Evolutionary conservation across 2,888 invertebrate species (phyloP).

Genomic region (Cinara cedri): DNA sequence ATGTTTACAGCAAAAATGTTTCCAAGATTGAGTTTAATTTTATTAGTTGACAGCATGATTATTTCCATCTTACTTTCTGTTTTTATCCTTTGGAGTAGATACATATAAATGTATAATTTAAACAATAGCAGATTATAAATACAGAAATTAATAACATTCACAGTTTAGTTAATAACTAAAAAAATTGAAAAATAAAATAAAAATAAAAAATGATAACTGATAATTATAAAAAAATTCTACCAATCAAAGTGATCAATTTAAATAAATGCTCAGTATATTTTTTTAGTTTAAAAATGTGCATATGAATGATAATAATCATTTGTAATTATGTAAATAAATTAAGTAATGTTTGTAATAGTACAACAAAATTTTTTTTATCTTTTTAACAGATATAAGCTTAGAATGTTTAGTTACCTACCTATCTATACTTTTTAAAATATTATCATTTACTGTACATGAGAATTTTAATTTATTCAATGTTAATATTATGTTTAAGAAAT

Average conservation of each 20-base stretch:
- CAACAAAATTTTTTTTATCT: too few species aligned
- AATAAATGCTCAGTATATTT: background rate
- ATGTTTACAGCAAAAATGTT: slow-evolving; percentile 33
- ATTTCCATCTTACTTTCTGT: slow-evolving; percentile 35
- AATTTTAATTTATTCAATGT: too few species aligned
- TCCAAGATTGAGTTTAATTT: slow-evolving; percentile 28
- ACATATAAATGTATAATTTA: slow-evolving; percentile 6
- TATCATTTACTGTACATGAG: too few species aligned
- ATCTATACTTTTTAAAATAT: too few species aligned
- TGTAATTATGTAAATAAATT: background rate
- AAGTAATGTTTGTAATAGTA: too few species aligned
- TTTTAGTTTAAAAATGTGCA: background rate
- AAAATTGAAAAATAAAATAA: too few species aligned
- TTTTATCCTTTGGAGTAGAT: slow-evolving; percentile 28
- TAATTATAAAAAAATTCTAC: background rate
- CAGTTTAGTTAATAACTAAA: background rate
- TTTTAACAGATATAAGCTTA: too few species aligned
- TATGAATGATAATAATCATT: background rate
- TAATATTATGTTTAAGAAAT: too few species aligned
- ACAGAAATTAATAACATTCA: background rate
- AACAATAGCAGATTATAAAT: slow-evolving; percentile 5
- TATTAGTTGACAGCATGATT: slow-evolving; percentile 22
- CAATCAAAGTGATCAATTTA: background rate
- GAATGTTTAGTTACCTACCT: too few species aligned
- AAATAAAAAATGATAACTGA: slow-evolving; percentile 17